Evolutionary conservation across 1,140 invertebrate species (phyloP), one percentile per base, ranked within the genome.

Genomic region (Sminthurinus signatus): DNA sequence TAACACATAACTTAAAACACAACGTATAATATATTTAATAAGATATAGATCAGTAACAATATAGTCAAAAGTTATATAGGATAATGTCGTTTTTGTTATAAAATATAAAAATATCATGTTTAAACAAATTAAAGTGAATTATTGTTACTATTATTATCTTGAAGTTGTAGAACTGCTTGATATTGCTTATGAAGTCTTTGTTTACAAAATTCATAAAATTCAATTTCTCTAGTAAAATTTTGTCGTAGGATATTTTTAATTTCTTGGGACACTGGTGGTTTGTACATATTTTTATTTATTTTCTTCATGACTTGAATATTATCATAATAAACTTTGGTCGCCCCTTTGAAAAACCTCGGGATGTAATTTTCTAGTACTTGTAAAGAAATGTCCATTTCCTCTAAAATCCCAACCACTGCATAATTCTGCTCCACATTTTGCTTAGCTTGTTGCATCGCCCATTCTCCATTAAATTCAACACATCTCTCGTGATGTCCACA

Each of bases 151-250:
- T n/a, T n/a, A n/a, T n/a, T n/a, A n/a, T 36, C 50, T 15, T n/a
- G 4, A 25, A 52, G 50, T 23, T 52, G 50, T 8, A 52, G 50
- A 8, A 52, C 5, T 27, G 50, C 50, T 4, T 52, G 50, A n/a
- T 52, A 29, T 29, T 52, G 50, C 27, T 52, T 14, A 23, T 93
- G 85, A 10, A 94, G 78, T 72, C 90, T 79, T 75, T 93, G 89
- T 71, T 84, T 85, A 74, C 89, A 92, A 74, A 93, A 94, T 73
- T 93, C 86, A 76, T 93, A 94, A 75, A 94, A 92, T 74, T 93
- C 90, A 23, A 93, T 89, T 78, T 94, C 91, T 59, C 86, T 81
- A 0, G 90, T 92, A 74, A 94, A 91, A 75, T 93, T 93, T 46
- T 81, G 81, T 64, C 89, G 80, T 0, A 93, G 88, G n/a, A 92